Evolutionary conservation across 2,888 invertebrate species (phyloP), one percentile per base, ranked within the genome.

Genomic region (Cataglyphis rosenhaueri): DNA sequence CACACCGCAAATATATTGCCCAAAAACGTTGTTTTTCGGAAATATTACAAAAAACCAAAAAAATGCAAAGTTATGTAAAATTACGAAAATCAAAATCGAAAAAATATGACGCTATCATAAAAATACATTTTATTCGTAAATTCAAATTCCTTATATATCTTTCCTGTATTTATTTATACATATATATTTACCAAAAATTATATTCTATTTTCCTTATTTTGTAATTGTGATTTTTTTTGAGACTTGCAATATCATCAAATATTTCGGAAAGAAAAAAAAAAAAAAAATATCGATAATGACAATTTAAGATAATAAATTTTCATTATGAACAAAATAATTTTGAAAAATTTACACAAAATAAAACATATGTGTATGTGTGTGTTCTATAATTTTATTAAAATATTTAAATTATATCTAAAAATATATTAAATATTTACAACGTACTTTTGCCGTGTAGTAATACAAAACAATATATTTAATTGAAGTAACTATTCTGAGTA

Each of bases 71-170:
- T 25, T 18, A 10, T 21, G 18, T 48, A 41, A 8, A 52, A 48
- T 35, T 65, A 25, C 29, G 29, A 38, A 1, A 10, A 6, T 18
- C 44, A n/a, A 78, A 68, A 32, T 44, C 10, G 12, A 12, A 59
- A 70, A 4, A 70, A 68, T 59, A 44, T 10, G 8, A 41, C 52
- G 18, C 25, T 6, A 29, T 6, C 12, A 12, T 21, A 35, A 78
- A 59, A 68, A 68, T 59, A 25, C 21, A 44, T 61, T 52, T 52
- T 79, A 79, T 70, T 70, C 57, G 12, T 70, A 25, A 48, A 79
- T 79, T 79, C 35, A 70, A 32, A 70, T 6, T 44, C 21, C 12
- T 25, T 48, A n/a, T n/a, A n/a, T n/a, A 62, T 78, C 35, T 29
- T 21, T 10, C 44, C 21, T 25, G 3, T 18, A 32, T 78, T 44